Conservation (phyloP, 2,797 vertebrate genomes). For the Acanthurus lineatus region DNA sequence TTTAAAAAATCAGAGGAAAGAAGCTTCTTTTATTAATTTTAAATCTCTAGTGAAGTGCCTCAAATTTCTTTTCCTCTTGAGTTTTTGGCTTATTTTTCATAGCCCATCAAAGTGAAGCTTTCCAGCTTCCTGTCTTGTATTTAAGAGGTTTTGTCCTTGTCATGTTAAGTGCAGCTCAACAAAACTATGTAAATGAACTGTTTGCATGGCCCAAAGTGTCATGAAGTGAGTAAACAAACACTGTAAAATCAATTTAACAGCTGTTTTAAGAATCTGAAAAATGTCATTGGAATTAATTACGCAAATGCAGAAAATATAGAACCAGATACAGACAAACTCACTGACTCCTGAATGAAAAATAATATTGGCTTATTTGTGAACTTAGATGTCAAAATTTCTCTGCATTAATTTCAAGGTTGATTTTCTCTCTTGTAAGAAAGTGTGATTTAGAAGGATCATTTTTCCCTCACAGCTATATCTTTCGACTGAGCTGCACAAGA, state of each 20-base stretch:
- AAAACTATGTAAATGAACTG: background rate
- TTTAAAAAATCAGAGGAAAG: background rate
- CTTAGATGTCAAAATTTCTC: background rate
- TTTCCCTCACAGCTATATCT: slow-evolving; percentile 87
- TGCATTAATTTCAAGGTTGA: background rate
- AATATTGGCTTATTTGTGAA: background rate
- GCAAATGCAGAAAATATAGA: slow-evolving; percentile 2
- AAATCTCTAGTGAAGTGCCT: background rate
- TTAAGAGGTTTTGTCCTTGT: background rate
- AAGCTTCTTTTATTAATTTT: slow-evolving; percentile 3
- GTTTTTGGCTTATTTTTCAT: background rate
- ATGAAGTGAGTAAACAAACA: background rate
- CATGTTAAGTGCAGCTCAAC: background rate
- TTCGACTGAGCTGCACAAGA: slow-evolving; percentile 91
- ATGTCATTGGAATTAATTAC: background rate
- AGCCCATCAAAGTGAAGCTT: background rate
- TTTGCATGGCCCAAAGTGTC: background rate
- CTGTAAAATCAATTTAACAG: background rate
- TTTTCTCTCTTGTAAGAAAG: background rate
- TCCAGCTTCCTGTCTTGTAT: background rate
- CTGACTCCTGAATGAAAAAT: background rate
- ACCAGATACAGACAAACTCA: background rate
- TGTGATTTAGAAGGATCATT: background rate
- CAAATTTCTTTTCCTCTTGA: background rate
- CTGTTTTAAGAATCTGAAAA: background rate